Evolutionary conservation across 2,797 vertebrate species (phyloP).

Genomic region (Peromyscus eremicus): DNA sequence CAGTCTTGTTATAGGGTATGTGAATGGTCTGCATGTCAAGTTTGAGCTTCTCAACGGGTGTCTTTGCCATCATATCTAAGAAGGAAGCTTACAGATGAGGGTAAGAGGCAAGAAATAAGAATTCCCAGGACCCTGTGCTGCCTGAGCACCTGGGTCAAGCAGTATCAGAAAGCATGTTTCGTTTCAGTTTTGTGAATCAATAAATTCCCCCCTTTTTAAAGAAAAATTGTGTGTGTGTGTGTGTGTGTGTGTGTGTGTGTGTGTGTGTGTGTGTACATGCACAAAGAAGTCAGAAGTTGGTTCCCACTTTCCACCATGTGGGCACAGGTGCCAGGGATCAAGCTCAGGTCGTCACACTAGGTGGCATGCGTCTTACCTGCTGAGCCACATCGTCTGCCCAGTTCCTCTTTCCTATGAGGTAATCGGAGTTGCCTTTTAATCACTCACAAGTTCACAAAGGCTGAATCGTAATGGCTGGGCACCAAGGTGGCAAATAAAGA

Average conservation of each 20-base stretch:
- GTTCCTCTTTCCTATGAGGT: background rate
- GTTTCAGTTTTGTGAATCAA: background rate
- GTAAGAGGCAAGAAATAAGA: background rate
- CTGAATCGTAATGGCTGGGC: background rate
- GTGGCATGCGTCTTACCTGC: background rate
- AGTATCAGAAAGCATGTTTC: background rate
- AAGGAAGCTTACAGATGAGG: background rate
- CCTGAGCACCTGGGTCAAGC: background rate
- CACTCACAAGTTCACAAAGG: background rate
- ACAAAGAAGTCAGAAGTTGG: background rate
- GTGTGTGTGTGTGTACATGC: background rate
- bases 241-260: background rate
- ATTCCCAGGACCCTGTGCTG: background rate
- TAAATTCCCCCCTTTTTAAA: background rate
- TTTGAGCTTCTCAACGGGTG: background rate
- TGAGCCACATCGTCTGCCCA: background rate
- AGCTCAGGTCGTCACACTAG: background rate
- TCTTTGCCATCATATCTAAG: background rate
- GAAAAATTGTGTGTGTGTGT: background rate
- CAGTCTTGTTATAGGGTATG: background rate
- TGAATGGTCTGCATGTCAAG: background rate
- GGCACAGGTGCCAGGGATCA: background rate
- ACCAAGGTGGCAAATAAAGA: background rate
- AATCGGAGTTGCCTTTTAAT: background rate
- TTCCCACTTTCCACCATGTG: background rate